Base-by-base conservation (phyloP, 2,797 vertebrate genomes). In the Phylloscopus collybita region DNA sequence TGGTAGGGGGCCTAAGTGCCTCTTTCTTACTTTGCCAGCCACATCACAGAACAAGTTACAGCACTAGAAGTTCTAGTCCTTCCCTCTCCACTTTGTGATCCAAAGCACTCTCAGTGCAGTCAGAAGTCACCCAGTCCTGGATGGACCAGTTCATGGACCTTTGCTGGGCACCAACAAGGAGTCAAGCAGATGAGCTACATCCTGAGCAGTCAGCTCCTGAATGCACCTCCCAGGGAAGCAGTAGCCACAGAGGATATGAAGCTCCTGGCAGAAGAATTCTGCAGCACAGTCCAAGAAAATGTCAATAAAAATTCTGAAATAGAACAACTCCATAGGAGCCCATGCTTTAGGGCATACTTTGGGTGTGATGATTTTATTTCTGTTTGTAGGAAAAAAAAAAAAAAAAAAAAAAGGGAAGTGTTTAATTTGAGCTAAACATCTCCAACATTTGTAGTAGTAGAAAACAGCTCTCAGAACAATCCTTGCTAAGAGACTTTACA, bases 81-180 rank as follows among this genome's bases (percentile, higher is more conserved):
- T 92, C 22, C 11, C 26, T 32, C 51, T 67, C 29, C 25, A 9
- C 6, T 36, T 44, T 5, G 25, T 18, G 20, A 26, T 50, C 10
- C 2, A 3, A 73, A 27, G 12, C 15, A 47, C 12, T 34, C 6
- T 34, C 40, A n/a, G 3, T n/a, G 29, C 29, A 54, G 27, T 27
- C 49, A 71, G n/a, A 21, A 45, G 62, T 49, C 26, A 56, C 19
- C 1, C 4, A 25, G 47, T 10, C 29, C 29, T 51, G 38, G 4
- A 8, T 5, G 1, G 4, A 15, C 34, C 34, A 61, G 9, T 60
- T 88, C 17, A 11, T 0, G 2, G 8, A n/a, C 2, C 3, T 81
- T 73, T 70, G 3, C 22, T 49, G 56, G 40, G 7, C 36, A 86
- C 27, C 51, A 59, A 11, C 30, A 61, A 72, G 30, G 10, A 84